Percentiles rank a stretch among this genome's conserved stretches.
Evolutionary conservation across 2,888 invertebrate genomes (phyloP).

Genomic region (Harmothoe impar): DNA sequence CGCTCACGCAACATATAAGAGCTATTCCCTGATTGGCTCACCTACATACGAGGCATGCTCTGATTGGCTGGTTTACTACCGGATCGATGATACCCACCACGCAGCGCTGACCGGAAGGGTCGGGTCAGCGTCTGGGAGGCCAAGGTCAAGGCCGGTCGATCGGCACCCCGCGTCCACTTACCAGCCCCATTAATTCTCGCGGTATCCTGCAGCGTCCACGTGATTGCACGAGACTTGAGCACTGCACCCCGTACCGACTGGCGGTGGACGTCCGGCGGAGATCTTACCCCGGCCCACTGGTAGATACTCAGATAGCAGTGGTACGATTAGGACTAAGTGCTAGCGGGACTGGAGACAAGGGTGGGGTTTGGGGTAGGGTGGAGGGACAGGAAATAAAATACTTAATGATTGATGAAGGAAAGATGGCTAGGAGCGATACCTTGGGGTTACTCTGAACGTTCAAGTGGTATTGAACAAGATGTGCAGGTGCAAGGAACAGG

Average conservation of each 20-base stretch:
- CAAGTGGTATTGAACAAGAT: too few relatives aligned
- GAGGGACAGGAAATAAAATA: not conserved
- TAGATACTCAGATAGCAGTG: not conserved
- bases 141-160: not conserved
- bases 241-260: not conserved
- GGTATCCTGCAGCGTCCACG: constrained; percentile 17
- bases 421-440: too few relatives aligned
- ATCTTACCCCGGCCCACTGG: not conserved
- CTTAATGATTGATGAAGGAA: not conserved
- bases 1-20: not conserved
- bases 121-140: not conserved
- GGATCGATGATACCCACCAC: constrained; percentile 1
- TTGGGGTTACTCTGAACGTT: too few relatives aligned
- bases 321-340: not conserved
- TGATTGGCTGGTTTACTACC: constrained; percentile 17
- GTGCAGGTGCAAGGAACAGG: too few relatives aligned
- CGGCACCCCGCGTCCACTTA: constrained; percentile 29
- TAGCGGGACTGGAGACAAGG: too few relatives aligned
- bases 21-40: not conserved
- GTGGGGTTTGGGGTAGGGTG: not conserved
- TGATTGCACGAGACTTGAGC: not conserved
- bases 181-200: constrained; percentile 31
- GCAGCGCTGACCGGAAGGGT: constrained; percentile 34
- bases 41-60: not conserved
- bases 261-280: not conserved